These are phyloP conservation scores for Aproaerema taeniolella DNA, from an alignment of 2,888 invertebrate genomes.

Conservation along the genomic window DNA sequence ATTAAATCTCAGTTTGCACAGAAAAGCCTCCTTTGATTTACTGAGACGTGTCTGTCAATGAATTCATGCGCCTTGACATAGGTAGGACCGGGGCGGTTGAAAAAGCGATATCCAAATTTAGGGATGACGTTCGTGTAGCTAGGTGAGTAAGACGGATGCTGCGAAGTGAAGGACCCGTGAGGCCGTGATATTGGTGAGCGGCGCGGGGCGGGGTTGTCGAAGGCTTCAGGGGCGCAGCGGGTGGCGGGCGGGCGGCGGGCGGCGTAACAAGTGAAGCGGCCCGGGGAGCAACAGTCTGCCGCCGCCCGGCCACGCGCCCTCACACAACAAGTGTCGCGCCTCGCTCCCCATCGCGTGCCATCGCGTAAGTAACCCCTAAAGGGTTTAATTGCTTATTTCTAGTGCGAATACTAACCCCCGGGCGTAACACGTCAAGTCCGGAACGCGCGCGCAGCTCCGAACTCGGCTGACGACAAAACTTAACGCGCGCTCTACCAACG, in stretches of 20 bases:
- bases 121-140: slow-evolving; percentile 30
- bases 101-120: too few species aligned
- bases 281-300: slow-evolving; percentile 78
- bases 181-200: slow-evolving; percentile 60
- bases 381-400: slow-evolving; percentile 42
- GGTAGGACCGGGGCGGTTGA: too few species aligned
- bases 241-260: slow-evolving; percentile 30
- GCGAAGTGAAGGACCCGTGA: slow-evolving; percentile 62
- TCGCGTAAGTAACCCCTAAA: slow-evolving; percentile 62
- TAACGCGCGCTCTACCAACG: slow-evolving; percentile 23
- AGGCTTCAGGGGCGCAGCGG: slow-evolving; percentile 33
- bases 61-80: too few species aligned
- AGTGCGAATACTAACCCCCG: slow-evolving; percentile 27
- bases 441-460: slow-evolving; percentile 18
- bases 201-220: slow-evolving; percentile 53
- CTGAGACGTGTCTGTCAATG: too few species aligned
- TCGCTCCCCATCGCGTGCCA: slow-evolving; percentile 36
- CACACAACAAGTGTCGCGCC: slow-evolving; percentile 53
- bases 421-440: slow-evolving; percentile 16
- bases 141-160: slow-evolving; percentile 60
- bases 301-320: slow-evolving; percentile 73
- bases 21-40: too few species aligned
- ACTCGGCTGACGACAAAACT: slow-evolving; percentile 16
- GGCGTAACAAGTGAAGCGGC: slow-evolving; percentile 74
- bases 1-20: too few species aligned